Base-by-base conservation (phyloP, 2,888 invertebrate genomes). In the Acleris literana region DNA sequence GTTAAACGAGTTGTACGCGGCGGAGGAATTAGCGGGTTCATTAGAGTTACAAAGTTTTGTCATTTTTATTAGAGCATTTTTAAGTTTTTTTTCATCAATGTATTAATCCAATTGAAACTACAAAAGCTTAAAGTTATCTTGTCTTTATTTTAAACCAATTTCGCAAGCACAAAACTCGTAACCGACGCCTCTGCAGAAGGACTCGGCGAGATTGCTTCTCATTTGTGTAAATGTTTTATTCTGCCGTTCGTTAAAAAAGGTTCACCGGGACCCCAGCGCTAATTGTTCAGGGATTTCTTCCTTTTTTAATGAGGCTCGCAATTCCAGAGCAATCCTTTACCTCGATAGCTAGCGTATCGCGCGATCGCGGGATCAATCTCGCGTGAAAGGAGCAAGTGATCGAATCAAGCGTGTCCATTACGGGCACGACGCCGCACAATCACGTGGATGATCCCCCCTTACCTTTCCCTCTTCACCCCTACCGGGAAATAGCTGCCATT, bases 401-500 rank as follows among this genome's bases (percentile, higher is more conserved):
- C 84, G 84, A 86, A 87, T 87, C 87, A 84, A 73, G 68, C 76
- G 72, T 79, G 82, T 80, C 87, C 83, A 87, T 88, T 87, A 86
- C 81, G 77, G 82, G 79, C 81, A 82, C 82, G 82, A 79, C 73
- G 78, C 72, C 72, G 77, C 76, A 79, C 84, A 83, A 85, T 86
- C 82, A 81, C 75, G 78, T 72, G 76, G 81, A 78, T 82, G 80
- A 82, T 83, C 80, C 62, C 67, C 48, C 18, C 53, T 62, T 62
- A 46, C 51, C 46, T 57, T 13, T 68, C 43, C 68, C 68, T 64
- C 39, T 39, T 39, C 39, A 13, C 39, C 13, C 39, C 69, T 72
- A 69, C 74, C 74, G 74, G 76, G 77, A 80, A 85, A 85, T 84
- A 78, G 81, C 77, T 76, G 72, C 80, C 79, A 85, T 86, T 86